Percentiles rank a stretch among this genome's conserved stretches.
These are phyloP conservation scores for Syngnathus acus DNA, from an alignment of 2,797 vertebrate genomes.

Conservation along the genomic window DNA sequence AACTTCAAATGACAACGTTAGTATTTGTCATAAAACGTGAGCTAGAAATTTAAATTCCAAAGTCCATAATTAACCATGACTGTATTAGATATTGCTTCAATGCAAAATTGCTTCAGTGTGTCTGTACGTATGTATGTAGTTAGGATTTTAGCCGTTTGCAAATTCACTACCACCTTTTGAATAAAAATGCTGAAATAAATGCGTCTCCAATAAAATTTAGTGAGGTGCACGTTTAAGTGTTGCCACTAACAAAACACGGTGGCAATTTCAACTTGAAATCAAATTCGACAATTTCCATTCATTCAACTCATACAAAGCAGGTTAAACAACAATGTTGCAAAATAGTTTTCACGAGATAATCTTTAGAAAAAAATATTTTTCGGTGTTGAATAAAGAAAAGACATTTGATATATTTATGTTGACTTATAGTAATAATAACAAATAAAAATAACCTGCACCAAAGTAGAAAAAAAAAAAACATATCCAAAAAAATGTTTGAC, in stretches of 20 bases:
- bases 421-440: slow-evolving; percentile 29
- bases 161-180: neutral
- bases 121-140: neutral
- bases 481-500: slow-evolving; percentile 22
- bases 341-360: slow-evolving; percentile 9
- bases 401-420: slow-evolving; percentile 29
- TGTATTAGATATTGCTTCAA: neutral
- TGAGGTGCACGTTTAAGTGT: neutral
- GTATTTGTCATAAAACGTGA: neutral
- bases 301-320: neutral
- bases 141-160: neutral
- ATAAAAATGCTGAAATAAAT: neutral
- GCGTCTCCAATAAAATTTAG: neutral
- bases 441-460: slow-evolving; percentile 45
- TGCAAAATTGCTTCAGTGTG: too few relatives aligned
- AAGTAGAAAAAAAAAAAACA: slow-evolving; percentile 35
- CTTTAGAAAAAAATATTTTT: slow-evolving; percentile 27
- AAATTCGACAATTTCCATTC: neutral
- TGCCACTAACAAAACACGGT: neutral
- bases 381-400: slow-evolving; percentile 26
- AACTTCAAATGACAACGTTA: neutral
- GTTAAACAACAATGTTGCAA: neutral
- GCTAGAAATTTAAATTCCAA: neutral
- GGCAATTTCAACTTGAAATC: neutral
- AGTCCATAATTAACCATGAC: neutral